Conservation (phyloP, 2,113 vertebrate genomes). For the Formicarius rufipectus region DNA sequence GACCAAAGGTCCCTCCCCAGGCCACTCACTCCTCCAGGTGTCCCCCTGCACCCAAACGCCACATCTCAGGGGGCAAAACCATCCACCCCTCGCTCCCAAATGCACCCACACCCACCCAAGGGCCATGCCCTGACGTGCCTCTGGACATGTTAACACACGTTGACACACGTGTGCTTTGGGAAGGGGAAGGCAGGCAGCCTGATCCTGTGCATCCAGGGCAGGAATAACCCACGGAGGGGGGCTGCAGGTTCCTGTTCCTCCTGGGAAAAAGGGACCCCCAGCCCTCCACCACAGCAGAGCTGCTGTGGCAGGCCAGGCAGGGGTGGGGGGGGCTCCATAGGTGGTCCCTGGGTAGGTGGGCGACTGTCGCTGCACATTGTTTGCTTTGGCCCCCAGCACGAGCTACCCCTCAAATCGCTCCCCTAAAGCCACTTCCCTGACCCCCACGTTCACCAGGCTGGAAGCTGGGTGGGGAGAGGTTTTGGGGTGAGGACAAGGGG, state of each 20-base stretch:
- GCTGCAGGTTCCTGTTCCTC: not conserved
- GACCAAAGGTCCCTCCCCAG: not conserved
- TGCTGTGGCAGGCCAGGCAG: not conserved
- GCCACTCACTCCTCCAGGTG: not conserved
- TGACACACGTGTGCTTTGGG: not conserved
- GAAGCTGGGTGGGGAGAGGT: not conserved
- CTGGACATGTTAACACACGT: not conserved
- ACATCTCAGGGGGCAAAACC: not conserved
- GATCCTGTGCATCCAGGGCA: accelerated
- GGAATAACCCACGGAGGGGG: not conserved
- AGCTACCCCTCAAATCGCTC: not conserved
- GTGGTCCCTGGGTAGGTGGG: constrained; percentile 26
- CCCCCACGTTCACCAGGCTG: not conserved
- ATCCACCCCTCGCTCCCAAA: not conserved
- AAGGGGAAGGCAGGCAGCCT: not conserved
- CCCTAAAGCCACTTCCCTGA: not conserved
- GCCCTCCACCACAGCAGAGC: not conserved
- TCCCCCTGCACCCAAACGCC: not conserved
- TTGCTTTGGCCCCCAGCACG: constrained; percentile 13
- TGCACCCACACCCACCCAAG: not conserved
- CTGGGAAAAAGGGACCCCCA: not conserved
- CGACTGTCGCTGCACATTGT: not conserved
- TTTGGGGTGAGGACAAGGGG: not conserved
- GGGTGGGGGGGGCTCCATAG: not conserved
- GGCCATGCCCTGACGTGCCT: not conserved